Evolutionary conservation across 1,140 invertebrate genomes (phyloP), one percentile per base, ranked within the genome.

Genomic region (Drosophila malerkotliana): DNA sequence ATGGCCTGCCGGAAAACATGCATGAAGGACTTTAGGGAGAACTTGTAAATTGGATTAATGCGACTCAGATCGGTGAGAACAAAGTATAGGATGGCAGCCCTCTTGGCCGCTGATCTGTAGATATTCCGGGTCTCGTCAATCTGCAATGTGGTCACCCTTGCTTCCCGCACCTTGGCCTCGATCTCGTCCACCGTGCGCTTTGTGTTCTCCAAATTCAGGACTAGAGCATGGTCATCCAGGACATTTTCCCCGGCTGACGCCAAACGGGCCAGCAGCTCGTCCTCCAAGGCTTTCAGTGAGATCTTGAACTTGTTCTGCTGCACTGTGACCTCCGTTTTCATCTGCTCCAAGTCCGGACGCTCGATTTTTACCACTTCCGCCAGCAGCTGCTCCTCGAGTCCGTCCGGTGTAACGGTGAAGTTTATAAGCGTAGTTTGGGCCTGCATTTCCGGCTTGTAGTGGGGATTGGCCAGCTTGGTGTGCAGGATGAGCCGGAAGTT

Each of bases 221-320:
- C 98, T 0, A 99, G 92, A 0, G 95, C 96, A 56, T 96, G 96
- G 91, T 99, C 98, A 49, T 96, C 97, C 3, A 99, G 92, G 52
- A 99, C 98, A 91, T 99, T 94, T 18, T 97, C 97, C 28, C 97
- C 96, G 1, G 98, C 97, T 8, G 97, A 95, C 1, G 97, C 97
- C 58, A 99, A 92, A 56, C 97, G 93, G 53, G 96, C 95, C 30
- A 99, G 91, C 0, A 99, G 92, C 91, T 97, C 96, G 91, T 99
- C 98, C 92, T 99, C 98, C 6, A 98, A 93, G 24, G 94, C 94
- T 91, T 99, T 99, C 1, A 99, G 92, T 0, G 95, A 96, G 61
- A 99, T 99, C 93, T 99, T 99, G 79, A 98, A 98, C 79, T 96
- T 96, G 81, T 99, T 99, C 90, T 99, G 98, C 91, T 98, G 96